Evolutionary conservation across 2,888 invertebrate species (phyloP), one percentile per base, ranked within the genome.

Genomic region (Orgyia antiqua): DNA sequence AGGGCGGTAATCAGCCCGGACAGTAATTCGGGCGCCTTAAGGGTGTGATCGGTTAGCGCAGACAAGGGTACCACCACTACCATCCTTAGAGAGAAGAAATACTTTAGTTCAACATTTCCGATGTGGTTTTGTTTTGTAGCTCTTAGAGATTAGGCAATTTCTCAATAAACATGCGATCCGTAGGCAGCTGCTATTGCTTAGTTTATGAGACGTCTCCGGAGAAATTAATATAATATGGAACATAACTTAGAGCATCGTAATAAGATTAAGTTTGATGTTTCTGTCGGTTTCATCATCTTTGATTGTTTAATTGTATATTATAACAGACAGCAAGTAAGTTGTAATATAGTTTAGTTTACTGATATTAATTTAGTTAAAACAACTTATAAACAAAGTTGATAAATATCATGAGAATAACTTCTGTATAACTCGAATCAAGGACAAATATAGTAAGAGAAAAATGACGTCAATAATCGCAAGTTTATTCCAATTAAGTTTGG

Each of bases 91-190:
- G 80, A 78, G 78, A 82, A 79, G 82, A 80, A 83, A 83, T 83
- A 83, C 76, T 82, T 80, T 75, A 78, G 77, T 80, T 78, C 75
- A 79, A 79, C 77, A 79, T 80, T 79, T 77, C 79, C 77, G 67
- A 74, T 82, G 83, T 71, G 82, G 80, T 83, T 80, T 83, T 82
- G 83, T 83, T 86, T 77, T 80, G 82, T 86, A 77, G 78, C 77
- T 82, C 80, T 82, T 80, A 64, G 72, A 77, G 80, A 84, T 86
- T 80, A 83, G 72, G 74, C 74, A 78, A 79, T 83, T 74, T 72
- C 82, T 79, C 75, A 70, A 83, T 82, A 84, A 83, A 83, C 79
- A 80, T 69, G 73, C 69, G 73, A 79, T 70, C 69, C 55, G 56
- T 58, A 68, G 72, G 70, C 78, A 78, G 79, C 70, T 79, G 75